Conservation (phyloP, 2,113 vertebrate species). For the Aldabrachelys gigantea region DNA sequence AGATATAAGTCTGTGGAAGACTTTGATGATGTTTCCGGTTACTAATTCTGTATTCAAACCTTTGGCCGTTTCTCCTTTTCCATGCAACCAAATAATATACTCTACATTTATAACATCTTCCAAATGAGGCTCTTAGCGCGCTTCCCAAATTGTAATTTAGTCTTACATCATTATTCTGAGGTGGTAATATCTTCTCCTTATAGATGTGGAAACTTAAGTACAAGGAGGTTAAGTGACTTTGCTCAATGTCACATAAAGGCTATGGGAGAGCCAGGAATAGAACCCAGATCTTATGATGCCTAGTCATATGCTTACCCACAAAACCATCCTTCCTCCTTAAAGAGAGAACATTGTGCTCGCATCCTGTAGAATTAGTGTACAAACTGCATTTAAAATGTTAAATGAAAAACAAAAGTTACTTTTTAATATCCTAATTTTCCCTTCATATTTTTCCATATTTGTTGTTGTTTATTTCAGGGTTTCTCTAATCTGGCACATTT, state of each 20-base stretch:
- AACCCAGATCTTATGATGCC: neutral
- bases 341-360: rapidly evolving
- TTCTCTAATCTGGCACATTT: neutral
- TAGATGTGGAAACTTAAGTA: rapidly evolving
- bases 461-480: neutral
- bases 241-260: neutral
- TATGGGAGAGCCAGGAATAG: neutral
- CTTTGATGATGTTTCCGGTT: neutral
- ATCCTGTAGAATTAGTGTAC: neutral
- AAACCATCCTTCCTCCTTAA: neutral
- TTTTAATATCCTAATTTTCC: neutral
- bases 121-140: neutral
- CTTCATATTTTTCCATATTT: neutral
- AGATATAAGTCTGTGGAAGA: neutral
- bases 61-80: neutral
- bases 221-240: neutral
- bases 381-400: rapidly evolving
- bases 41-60: neutral
- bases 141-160: neutral
- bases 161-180: neutral
- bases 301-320: rapidly evolving
- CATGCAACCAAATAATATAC: neutral
- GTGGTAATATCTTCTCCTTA: neutral
- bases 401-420: neutral
- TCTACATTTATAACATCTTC: neutral